Conservation (phyloP, 2,797 vertebrate genomes). For the Scyliorhinus canicula region DNA sequence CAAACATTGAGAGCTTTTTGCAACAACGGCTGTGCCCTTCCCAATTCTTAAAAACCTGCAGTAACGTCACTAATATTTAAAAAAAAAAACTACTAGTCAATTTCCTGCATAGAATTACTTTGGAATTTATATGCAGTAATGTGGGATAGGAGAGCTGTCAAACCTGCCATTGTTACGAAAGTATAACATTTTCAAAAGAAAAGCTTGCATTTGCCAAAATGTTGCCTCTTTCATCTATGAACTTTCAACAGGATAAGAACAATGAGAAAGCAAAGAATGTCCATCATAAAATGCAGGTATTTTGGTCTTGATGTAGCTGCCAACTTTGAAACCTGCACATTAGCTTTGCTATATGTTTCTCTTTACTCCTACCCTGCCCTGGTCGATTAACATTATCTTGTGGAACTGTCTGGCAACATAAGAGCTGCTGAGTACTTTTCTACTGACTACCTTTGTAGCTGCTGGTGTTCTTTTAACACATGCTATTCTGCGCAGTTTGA, state of each 20-base stretch:
- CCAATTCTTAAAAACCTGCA: background rate
- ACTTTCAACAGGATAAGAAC: conserved; percentile 70
- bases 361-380: conserved; percentile 41
- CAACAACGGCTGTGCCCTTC: background rate
- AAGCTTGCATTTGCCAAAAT: conserved; percentile 3
- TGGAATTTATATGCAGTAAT: background rate
- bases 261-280: conserved; percentile 77
- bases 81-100: background rate
- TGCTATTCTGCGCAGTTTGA: background rate
- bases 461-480: background rate
- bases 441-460: background rate
- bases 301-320: conserved; percentile 50
- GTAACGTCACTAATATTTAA: background rate
- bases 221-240: conserved; percentile 17
- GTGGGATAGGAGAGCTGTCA: background rate
- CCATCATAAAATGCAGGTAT: conserved; percentile 76
- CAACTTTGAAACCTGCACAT: conserved; percentile 38
- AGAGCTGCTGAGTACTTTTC: background rate
- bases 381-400: conserved; percentile 34
- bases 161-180: background rate
- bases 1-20: background rate
- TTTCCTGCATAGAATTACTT: background rate
- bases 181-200: background rate
- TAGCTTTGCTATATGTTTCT: conserved; percentile 43
- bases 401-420: background rate